phyloP scores from a whole-genome alignment of 1,140 invertebrate genomes.

The Temnothorax nylanderi region DNA sequence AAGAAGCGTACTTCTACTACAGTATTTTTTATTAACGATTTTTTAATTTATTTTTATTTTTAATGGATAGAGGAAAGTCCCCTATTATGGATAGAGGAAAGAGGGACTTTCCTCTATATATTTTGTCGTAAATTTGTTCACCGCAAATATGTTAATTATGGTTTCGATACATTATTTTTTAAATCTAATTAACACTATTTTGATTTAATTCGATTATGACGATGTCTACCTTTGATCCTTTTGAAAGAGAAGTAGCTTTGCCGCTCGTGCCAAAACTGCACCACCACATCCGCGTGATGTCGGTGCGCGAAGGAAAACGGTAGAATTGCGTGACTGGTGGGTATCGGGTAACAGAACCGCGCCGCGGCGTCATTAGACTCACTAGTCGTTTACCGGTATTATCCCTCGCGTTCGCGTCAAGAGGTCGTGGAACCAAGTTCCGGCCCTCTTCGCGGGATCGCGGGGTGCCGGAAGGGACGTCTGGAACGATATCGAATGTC shows the following conservation, averaged over 20 bases:
- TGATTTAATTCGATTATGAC: not conserved
- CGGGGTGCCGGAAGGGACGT: constrained; percentile 42
- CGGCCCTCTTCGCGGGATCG: constrained; percentile 21
- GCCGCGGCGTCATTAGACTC: constrained; percentile 58
- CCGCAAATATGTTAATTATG: not conserved
- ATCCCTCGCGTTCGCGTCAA: constrained; percentile 49
- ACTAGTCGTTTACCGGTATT: constrained; percentile 63
- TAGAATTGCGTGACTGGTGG: constrained; percentile 69
- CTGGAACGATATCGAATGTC: constrained; percentile 62
- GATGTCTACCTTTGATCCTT: not conserved
- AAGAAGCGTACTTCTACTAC: not conserved
- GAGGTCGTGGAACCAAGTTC: constrained; percentile 64
- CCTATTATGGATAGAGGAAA: too few species aligned
- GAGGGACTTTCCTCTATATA: too few species aligned
- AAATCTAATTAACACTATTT: not conserved
- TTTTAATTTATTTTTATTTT: not conserved
- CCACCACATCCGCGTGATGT: constrained; percentile 1
- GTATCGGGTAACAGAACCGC: constrained; percentile 63
- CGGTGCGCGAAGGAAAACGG: constrained; percentile 48
- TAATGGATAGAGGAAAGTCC: too few species aligned
- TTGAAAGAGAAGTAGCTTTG: not conserved
- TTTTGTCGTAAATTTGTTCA: not conserved
- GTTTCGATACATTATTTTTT: not conserved
- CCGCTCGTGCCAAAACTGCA: constrained; percentile 50
- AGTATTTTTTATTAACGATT: not conserved